phyloP scores from a whole-genome alignment of 2,888 invertebrate species.

The Microctonus brassicae region DNA sequence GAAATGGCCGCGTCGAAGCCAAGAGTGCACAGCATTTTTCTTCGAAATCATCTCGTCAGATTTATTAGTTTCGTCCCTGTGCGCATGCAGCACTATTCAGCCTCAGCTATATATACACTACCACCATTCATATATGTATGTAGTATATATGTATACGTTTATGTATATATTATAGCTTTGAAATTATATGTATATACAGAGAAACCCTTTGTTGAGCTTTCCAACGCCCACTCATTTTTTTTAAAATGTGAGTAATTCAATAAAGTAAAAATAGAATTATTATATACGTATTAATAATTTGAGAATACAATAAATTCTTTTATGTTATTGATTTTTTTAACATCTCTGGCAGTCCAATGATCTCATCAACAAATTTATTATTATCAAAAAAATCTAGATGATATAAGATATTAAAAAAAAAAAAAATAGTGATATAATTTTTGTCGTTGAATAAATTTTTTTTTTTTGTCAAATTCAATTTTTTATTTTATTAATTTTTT shows the following conservation, averaged over 20 bases:
- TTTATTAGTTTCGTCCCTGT: conserved; percentile 45
- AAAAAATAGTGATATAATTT: not conserved
- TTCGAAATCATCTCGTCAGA: conserved; percentile 36
- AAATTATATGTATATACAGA: not conserved
- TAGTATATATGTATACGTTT: not conserved
- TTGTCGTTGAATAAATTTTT: not conserved
- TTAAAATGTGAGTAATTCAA: not conserved
- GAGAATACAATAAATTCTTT: not conserved
- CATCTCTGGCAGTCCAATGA: too few species aligned
- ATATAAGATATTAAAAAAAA: not conserved
- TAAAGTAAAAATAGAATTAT: not conserved
- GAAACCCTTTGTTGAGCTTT: not conserved
- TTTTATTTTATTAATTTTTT: not conserved
- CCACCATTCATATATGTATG: not conserved
- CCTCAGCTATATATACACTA: not conserved
- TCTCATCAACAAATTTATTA: too few species aligned
- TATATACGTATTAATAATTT: too few species aligned
- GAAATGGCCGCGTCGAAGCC: conserved; percentile 11
- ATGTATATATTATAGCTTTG: not conserved
- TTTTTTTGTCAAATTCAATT: not conserved
- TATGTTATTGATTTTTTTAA: too few species aligned
- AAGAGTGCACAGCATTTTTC: conserved; percentile 20
- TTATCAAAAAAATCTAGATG: too few species aligned
- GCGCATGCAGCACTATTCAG: too few species aligned
- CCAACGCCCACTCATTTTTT: not conserved